Evolutionary conservation across 2,113 vertebrate species (phyloP), one percentile per base, ranked within the genome.

Genomic region (Panurus biarmicus): DNA sequence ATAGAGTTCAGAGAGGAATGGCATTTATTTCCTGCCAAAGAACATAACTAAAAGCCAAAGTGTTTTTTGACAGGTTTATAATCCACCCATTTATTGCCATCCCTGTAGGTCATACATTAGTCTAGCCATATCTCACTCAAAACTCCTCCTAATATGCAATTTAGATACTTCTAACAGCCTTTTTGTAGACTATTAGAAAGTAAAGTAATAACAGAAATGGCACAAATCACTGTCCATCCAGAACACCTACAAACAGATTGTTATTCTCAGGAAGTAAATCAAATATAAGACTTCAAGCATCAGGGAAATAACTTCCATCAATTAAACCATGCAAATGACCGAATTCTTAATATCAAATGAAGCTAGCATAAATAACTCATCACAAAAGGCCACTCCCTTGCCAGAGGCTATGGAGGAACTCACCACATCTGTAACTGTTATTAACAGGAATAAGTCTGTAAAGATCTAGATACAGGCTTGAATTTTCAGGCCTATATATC

Each of bases 21-120:
- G 12, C 38, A 80, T 56, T 86, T 57, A 65, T 87, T 92, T 87
- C 71, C 81, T 67, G 58, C 57, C 44, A 83, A 75, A 76, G 73
- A 61, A 54, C 67, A 77, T 86, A 92, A 89, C 45, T 89, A 94
- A 93, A 95, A 85, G 12, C 10, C 79, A 76, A 80, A 94, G 84
- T 91, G 84, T 57, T 83, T 87, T 90, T 74, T 93, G 84, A 83
- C 92, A 91, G 92, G 86, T 95, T 96, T 94, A 96, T 92, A 96
- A 87, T 85, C 86, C 72, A 85, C 33, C 15, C 31, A 44, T 83
- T 38, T 33, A 31, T 72, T 84, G 50, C 56, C 67, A 70, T 56
- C 29, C 56, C 6, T 53, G 69, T 74, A 92, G 60, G 77, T 82
- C 93, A 92, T 74, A 80, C 53, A 79, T 85, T 79, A 93, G 38